Evolutionary conservation across 2,113 vertebrate species (phyloP).

Genomic region (Corythornis vintsioides): DNA sequence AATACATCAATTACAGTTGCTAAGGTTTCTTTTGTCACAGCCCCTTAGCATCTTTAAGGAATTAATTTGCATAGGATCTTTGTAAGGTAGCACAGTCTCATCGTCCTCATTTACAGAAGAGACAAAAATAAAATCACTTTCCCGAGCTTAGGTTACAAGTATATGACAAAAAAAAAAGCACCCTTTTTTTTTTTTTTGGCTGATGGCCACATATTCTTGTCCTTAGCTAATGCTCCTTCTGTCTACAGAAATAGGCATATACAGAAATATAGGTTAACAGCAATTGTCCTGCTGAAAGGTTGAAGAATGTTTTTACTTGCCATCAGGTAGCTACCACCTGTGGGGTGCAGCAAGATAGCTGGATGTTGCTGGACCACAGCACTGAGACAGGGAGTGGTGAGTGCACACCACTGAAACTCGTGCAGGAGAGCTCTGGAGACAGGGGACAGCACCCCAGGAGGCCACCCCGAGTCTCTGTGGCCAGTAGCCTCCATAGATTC

Average conservation of each 20-base stretch:
- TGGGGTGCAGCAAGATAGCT: not conserved
- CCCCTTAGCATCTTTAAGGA: not conserved
- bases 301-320: not conserved
- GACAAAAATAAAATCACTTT: not conserved
- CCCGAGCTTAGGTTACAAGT: not conserved
- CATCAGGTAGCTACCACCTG: not conserved
- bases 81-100: not conserved
- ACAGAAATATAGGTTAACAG: not conserved
- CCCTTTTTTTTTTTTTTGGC: not conserved
- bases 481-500: fast-evolving
- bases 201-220: not conserved
- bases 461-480: not conserved
- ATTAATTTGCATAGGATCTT: not conserved
- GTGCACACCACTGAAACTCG: not conserved
- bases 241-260: not conserved
- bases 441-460: not conserved
- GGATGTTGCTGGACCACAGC: not conserved
- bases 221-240: not conserved
- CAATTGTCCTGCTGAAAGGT: not conserved
- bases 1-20: not conserved
- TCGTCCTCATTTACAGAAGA: not conserved
- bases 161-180: not conserved
- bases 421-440: not conserved
- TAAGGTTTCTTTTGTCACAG: not conserved
- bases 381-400: not conserved